Conservation (phyloP, 2,797 vertebrate species). For the Sarcophilus harrisii region DNA sequence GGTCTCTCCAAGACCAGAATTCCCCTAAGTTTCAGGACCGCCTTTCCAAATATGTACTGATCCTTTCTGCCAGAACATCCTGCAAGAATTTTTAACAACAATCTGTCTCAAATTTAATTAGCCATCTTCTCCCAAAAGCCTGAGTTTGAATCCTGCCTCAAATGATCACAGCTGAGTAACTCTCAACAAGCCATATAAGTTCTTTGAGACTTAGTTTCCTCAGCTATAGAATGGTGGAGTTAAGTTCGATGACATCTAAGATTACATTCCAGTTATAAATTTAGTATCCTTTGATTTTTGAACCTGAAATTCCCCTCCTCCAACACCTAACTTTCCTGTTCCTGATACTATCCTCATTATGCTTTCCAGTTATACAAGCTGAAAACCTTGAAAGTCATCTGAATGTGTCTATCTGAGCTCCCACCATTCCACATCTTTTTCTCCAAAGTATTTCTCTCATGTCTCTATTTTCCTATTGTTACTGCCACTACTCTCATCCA, state of each 20-base stretch:
- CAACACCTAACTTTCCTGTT: not conserved
- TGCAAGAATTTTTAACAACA: not conserved
- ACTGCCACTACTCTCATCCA: not conserved
- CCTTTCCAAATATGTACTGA: not conserved
- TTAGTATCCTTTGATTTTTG: not conserved
- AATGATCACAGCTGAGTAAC: not conserved
- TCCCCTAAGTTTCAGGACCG: not conserved
- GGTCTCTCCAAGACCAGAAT: not conserved
- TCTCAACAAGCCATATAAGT: not conserved
- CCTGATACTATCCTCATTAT: not conserved
- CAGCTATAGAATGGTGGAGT: not conserved
- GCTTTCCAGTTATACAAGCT: not conserved
- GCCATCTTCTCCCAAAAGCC: not conserved
- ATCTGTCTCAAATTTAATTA: not conserved
- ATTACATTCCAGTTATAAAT: not conserved
- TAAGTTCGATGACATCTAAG: not conserved
- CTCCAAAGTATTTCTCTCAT: not conserved
- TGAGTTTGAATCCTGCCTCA: not conserved
- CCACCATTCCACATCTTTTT: not conserved
- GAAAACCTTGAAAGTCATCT: not conserved
- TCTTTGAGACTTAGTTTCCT: not conserved
- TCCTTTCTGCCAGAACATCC: not conserved
- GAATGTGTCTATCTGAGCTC: not conserved
- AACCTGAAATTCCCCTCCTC: not conserved
- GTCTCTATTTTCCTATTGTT: not conserved